phyloP scores from a whole-genome alignment of 1,140 invertebrate genomes.

The Zaprionus capensis region DNA sequence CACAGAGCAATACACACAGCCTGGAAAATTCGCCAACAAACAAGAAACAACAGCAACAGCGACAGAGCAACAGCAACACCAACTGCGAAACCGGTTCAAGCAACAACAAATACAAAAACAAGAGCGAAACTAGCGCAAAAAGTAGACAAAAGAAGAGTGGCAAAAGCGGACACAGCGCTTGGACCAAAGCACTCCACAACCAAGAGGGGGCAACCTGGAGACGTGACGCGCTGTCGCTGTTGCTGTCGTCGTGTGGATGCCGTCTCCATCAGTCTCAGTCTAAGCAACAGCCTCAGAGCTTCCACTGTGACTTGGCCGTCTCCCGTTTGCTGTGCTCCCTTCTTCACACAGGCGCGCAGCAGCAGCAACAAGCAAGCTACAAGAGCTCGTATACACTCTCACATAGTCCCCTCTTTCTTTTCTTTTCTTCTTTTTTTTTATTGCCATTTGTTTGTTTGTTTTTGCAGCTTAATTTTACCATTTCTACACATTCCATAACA shows the following conservation, averaged over 20 bases:
- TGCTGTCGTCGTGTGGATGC: background rate
- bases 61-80: slow-evolving; percentile 31
- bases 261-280: background rate
- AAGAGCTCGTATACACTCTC: slow-evolving; percentile 1
- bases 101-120: slow-evolving; percentile 38
- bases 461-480: slow-evolving; percentile 6
- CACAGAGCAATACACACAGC: slow-evolving; percentile 29
- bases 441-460: slow-evolving; percentile 12
- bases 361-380: slow-evolving; percentile 4
- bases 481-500: slow-evolving; percentile 6
- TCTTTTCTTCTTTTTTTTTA: background rate
- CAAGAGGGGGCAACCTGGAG: slow-evolving; percentile 11
- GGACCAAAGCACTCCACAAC: slow-evolving; percentile 13
- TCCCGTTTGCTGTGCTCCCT: slow-evolving; percentile 48
- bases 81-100: slow-evolving; percentile 3
- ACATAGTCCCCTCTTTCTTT: background rate
- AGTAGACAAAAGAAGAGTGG: slow-evolving; percentile 74
- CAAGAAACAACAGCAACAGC: slow-evolving; percentile 45
- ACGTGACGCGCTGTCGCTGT: background rate
- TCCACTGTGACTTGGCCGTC: background rate
- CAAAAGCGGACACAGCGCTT: slow-evolving; percentile 37
- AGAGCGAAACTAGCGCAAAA: slow-evolving; percentile 75
- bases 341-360: slow-evolving; percentile 42
- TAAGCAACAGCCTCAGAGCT: background rate
- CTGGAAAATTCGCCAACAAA: slow-evolving; percentile 71